phyloP scores from a whole-genome alignment of 1,140 invertebrate species.

The Drosophila pallidifrons region DNA sequence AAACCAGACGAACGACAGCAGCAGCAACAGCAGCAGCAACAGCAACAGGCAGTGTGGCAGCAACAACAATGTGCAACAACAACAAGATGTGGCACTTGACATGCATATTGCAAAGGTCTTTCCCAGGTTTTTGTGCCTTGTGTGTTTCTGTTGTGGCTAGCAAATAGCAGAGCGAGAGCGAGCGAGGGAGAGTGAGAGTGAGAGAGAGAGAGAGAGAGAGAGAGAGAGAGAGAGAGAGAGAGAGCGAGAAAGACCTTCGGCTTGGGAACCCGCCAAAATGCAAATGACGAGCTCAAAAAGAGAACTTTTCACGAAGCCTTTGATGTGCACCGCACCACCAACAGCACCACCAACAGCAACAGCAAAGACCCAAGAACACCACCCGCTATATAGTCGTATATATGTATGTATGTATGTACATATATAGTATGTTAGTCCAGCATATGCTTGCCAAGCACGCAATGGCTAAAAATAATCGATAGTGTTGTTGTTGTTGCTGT shows the following conservation, averaged over 20 bases:
- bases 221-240: too few relatives aligned
- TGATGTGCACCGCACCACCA: conserved; percentile 63
- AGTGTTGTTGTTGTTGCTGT: conserved; percentile 23
- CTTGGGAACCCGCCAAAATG: conserved; percentile 73
- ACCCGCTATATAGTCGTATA: neutral
- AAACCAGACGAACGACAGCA: conserved; percentile 61
- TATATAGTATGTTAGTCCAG: neutral
- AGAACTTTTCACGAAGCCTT: conserved; percentile 71
- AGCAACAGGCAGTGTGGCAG: conserved; percentile 4
- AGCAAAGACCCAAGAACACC: conserved; percentile 6
- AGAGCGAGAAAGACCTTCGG: conserved; percentile 65
- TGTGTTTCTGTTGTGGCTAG: conserved; percentile 13
- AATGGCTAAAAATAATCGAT: conserved; percentile 49
- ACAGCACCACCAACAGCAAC: neutral
- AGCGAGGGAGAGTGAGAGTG: too few relatives aligned
- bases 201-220: too few relatives aligned
- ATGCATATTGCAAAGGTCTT: conserved; percentile 82
- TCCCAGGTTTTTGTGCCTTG: conserved; percentile 49
- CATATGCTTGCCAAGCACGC: conserved; percentile 27
- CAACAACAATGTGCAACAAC: conserved; percentile 40
- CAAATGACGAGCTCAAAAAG: conserved; percentile 58
- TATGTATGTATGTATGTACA: too few relatives aligned
- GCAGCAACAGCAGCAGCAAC: conserved; percentile 58
- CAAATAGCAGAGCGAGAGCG: neutral
- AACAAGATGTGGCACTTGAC: conserved; percentile 70